phyloP scores from a whole-genome alignment of 1,140 invertebrate species.

The Sitodiplosis mosellana region DNA sequence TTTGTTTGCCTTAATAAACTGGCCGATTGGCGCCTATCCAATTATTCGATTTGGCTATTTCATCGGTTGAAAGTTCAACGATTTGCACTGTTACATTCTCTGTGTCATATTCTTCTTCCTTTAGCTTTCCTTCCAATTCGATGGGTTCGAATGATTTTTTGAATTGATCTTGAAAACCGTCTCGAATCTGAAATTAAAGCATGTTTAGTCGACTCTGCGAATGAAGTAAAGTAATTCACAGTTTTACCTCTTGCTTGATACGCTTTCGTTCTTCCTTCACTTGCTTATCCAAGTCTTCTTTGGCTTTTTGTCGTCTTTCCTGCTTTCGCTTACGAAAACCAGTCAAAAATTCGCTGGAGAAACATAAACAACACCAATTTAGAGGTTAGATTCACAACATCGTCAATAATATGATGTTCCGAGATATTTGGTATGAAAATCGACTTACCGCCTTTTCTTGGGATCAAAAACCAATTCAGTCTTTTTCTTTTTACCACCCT shows the following conservation, averaged over 20 bases:
- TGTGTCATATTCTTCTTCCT: slow-evolving; percentile 47
- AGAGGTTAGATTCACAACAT: not conserved
- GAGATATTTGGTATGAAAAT: not conserved
- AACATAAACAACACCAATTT: slow-evolving; percentile 6
- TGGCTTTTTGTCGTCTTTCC: slow-evolving; percentile 46
- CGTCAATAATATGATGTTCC: not conserved
- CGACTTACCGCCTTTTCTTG: slow-evolving; percentile 33
- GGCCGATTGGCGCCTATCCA: slow-evolving; percentile 40
- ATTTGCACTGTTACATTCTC: slow-evolving; percentile 58
- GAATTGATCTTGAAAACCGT: slow-evolving; percentile 18
- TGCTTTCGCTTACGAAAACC: slow-evolving; percentile 61
- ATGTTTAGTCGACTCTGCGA: too few species aligned
- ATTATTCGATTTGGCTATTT: slow-evolving; percentile 40
- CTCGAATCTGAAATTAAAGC: not conserved
- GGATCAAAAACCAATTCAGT: slow-evolving; percentile 38
- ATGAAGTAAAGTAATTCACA: slow-evolving; percentile 23
- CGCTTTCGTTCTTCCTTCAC: slow-evolving; percentile 54
- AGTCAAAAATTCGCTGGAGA: slow-evolving; percentile 44
- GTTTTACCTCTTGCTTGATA: slow-evolving; percentile 47
- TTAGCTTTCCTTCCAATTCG: slow-evolving; percentile 46
- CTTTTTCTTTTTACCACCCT: slow-evolving; percentile 16
- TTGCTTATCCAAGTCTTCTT: slow-evolving; percentile 43
- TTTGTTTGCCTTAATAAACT: slow-evolving; percentile 29
- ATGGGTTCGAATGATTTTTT: slow-evolving; percentile 36
- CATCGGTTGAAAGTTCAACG: slow-evolving; percentile 43